Conservation (phyloP, 1,140 invertebrate species). For the Battus philenor region DNA sequence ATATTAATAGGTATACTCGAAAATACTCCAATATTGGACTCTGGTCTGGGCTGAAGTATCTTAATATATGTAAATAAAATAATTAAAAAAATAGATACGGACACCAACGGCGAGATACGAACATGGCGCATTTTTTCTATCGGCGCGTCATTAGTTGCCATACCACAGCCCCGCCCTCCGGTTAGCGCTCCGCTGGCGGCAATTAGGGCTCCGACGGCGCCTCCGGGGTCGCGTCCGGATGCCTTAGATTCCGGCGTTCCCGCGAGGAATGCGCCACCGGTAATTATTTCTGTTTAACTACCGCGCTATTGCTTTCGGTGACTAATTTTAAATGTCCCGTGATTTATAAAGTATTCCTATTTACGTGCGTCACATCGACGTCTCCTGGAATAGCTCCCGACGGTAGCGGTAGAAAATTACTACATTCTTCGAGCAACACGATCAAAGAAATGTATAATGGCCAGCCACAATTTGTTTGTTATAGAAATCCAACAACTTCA, state of each 20-base stretch:
- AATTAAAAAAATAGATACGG: no score
- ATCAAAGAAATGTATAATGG: no score
- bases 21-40: no score
- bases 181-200: constrained; percentile 36
- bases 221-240: constrained; percentile 45
- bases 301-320: constrained; percentile 29
- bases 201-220: constrained; percentile 38
- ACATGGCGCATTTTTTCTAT: constrained; percentile 32
- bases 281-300: constrained; percentile 51
- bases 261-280: constrained; percentile 46
- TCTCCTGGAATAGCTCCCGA: no score
- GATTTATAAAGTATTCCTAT: constrained; percentile 29
- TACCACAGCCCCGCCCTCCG: constrained; percentile 42
- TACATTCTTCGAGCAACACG: no score
- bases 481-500: no score
- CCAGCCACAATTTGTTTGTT: no score
- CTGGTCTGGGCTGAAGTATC: no score
- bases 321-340: constrained; percentile 44
- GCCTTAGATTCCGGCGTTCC: constrained; percentile 37
- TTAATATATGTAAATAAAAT: no score
- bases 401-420: no score
- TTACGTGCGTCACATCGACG: no score
- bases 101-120: not conserved
- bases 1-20: no score
- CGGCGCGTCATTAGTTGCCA: constrained; percentile 39